Percentiles rank a stretch among this genome's conserved stretches.
Evolutionary conservation across 2,797 vertebrate genomes (phyloP).

Genomic region (Sebastes flavidus): DNA sequence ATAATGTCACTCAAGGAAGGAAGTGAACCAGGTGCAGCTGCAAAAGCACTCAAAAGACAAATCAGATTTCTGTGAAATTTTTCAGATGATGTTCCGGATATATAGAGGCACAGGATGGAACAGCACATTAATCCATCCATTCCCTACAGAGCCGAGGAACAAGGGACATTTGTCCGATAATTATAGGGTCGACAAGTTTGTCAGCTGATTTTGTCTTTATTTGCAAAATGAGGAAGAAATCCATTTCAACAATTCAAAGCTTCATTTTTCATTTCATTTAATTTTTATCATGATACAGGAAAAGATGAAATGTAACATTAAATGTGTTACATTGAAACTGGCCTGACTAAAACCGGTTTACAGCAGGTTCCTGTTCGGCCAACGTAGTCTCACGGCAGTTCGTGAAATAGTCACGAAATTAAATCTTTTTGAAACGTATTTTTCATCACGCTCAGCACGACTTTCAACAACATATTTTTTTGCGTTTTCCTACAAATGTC

Average conservation of each 20-base stretch:
- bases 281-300: neutral
- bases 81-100: neutral
- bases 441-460: no score
- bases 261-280: neutral
- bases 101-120: neutral
- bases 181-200: neutral
- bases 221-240: neutral
- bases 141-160: neutral
- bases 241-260: neutral
- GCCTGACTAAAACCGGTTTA: neutral
- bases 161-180: neutral
- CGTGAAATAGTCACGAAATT: no score
- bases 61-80: neutral
- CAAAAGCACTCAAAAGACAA: neutral
- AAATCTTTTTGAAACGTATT: fast-evolving
- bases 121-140: neutral
- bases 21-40: neutral
- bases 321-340: neutral
- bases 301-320: no score
- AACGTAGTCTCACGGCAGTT: neutral
- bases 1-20: neutral
- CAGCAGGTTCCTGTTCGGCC: neutral
- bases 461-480: no score
- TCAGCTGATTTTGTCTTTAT: neutral
- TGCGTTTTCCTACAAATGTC: no score